Evolutionary conservation across 2,888 invertebrate genomes (phyloP), one percentile per base, ranked within the genome.

Genomic region (Margaritifera margaritifera): DNA sequence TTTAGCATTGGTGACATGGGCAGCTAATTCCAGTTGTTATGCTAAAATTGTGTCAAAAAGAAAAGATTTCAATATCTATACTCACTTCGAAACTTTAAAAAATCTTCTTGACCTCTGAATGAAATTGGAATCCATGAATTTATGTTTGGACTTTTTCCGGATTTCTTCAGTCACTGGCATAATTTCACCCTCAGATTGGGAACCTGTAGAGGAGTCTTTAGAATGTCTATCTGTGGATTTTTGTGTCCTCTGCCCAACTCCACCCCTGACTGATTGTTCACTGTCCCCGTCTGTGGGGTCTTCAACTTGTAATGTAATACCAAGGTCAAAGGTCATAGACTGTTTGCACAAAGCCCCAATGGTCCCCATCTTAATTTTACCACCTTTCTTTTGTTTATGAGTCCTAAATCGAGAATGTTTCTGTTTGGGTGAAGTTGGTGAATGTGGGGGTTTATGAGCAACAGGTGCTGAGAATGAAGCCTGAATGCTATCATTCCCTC

Each of bases 1-100:
- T 2, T n/a, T n/a, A n/a, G n/a, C n/a, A n/a, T n/a, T 42, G 15
- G 3, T 15, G 15, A 42, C 42, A 42, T 42, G 42, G 42, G 42
- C 42, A 42, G 42, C 11, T 15, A 42, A 42, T 15, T 42, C 42
- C 42, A 42, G 42, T 42, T 42, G 42, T 15, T 15, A 42, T 42
- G 42, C 42, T 42, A 42, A 42, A 42, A 6, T 8, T 15, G 42
- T 42, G 42, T 42, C 2, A 42, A 42, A 31, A 42, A 42, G 42
- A 42, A 42, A 2, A 42, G 42, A 42, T 42, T 42, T 42, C 42
- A 42, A 15, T 15, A 42, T 19, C 53, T 25, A 70, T 68, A 86
- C 88, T 87, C 78, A 88, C 87, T 88, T 88, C 81, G 87, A 87
- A 81, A 86, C 86, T 85, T 87, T 87, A 79, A 88, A 88, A 74